Conservation (phyloP, 1,140 invertebrate species). For the Megathymus violae region DNA sequence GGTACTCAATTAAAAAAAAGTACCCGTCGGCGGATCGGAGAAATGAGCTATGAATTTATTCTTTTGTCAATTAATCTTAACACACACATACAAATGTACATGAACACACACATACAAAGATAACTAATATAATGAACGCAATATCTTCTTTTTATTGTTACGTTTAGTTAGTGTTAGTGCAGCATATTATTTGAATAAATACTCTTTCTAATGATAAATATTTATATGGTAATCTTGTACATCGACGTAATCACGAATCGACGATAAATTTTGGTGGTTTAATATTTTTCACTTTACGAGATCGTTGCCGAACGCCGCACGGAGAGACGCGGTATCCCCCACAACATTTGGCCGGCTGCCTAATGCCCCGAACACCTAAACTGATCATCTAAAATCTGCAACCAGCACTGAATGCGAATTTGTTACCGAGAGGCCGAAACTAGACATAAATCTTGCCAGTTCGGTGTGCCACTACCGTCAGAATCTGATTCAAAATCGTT, state of each 20-base stretch:
- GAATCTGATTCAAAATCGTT: background rate
- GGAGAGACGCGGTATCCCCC: slow-evolving; percentile 3
- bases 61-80: too few species aligned
- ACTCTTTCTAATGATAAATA: too few species aligned
- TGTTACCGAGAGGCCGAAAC: background rate
- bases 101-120: too few species aligned
- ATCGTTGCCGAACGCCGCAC: background rate
- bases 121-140: too few species aligned
- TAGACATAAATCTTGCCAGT: background rate
- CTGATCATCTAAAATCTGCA: slow-evolving; percentile 10
- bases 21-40: too few species aligned
- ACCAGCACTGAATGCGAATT: background rate
- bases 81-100: too few species aligned
- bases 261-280: background rate
- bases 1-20: too few species aligned
- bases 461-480: background rate
- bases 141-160: too few species aligned
- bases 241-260: background rate
- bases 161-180: too few species aligned
- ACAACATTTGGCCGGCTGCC: slow-evolving; percentile 48
- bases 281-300: background rate
- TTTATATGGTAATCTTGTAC: too few species aligned
- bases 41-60: too few species aligned
- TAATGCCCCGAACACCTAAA: slow-evolving; percentile 34
- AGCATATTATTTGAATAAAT: too few species aligned